Percentiles rank a stretch among this genome's conserved stretches.
phyloP scores from a whole-genome alignment of 2,888 invertebrate species.

The Drosophila mulleri region DNA sequence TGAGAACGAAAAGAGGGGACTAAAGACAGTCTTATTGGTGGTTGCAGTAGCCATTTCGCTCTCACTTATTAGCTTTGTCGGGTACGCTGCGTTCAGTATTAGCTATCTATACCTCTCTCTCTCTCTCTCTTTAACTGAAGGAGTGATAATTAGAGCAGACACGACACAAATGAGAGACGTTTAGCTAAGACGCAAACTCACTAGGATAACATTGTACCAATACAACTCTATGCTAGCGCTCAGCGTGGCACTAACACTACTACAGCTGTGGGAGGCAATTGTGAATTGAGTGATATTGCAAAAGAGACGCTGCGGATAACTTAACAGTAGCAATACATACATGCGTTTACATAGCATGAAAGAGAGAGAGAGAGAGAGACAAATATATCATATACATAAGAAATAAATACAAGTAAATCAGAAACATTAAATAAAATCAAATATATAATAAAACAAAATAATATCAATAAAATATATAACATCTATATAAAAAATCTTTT shows the following conservation, averaged over 20 bases:
- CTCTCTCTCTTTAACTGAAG: not conserved
- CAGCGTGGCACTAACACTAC: not conserved
- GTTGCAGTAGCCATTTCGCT: not conserved
- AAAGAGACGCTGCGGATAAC: no score
- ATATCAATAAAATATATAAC: no score
- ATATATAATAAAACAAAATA: no score
- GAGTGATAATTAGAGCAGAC: not conserved
- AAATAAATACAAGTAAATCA: no score
- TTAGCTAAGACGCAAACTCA: conserved; percentile 1
- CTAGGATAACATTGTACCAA: not conserved
- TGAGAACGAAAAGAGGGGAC: no score
- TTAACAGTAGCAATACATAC: no score
- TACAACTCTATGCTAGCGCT: not conserved
- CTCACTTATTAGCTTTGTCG: not conserved
- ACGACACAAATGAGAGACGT: not conserved
- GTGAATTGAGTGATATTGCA: not conserved
- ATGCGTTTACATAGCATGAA: no score
- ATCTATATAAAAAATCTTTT: no score
- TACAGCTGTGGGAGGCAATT: not conserved
- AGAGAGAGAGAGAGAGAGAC: no score
- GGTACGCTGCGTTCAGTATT: not conserved
- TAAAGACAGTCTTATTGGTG: not conserved
- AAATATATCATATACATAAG: no score
- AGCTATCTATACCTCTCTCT: not conserved
- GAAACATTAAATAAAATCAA: no score